phyloP scores from a whole-genome alignment of 2,113 vertebrate species.

The Spheniscus mendiculus region DNA sequence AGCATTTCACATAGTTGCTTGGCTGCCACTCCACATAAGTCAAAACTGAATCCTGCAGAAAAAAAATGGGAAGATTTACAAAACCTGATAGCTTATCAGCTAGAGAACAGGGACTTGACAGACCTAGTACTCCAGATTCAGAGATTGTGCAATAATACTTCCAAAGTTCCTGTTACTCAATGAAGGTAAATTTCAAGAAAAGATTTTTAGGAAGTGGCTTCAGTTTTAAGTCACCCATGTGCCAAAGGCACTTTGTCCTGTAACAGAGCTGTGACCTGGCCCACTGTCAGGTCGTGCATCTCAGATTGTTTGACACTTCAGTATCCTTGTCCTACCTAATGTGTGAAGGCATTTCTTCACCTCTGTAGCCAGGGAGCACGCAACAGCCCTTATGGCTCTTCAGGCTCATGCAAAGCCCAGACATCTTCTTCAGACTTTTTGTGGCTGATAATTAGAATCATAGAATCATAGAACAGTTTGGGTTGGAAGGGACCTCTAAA shows the following conservation, averaged over 20 bases:
- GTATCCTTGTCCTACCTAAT: background rate
- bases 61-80: background rate
- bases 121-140: background rate
- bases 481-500: too few relatives aligned
- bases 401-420: background rate
- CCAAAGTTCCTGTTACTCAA: background rate
- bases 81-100: background rate
- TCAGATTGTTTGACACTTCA: background rate
- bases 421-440: background rate
- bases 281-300: background rate
- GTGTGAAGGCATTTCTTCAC: background rate
- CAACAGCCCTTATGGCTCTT: background rate
- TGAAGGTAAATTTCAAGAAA: background rate
- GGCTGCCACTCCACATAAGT: background rate
- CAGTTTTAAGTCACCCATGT: background rate
- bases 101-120: background rate
- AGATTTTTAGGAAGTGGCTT: background rate
- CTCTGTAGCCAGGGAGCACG: background rate
- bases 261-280: background rate
- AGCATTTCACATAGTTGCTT: background rate
- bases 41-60: background rate
- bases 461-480: too few relatives aligned
- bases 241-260: background rate
- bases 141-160: background rate
- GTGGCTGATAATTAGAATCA: background rate